These are phyloP conservation scores for Falcaria lacertinaria DNA, from an alignment of 2,888 invertebrate species.

Conservation along the genomic window DNA sequence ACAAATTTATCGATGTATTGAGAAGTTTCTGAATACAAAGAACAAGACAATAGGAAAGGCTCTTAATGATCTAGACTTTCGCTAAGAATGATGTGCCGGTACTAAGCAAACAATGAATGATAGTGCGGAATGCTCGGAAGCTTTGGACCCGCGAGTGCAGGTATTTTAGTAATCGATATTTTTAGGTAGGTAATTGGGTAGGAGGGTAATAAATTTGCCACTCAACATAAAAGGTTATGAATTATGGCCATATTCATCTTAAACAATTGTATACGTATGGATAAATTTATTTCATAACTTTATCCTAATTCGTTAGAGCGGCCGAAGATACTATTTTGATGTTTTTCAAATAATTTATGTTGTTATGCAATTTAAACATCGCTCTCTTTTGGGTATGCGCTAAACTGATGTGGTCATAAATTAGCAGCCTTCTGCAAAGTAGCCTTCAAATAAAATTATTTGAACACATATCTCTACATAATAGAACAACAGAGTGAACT, in stretches of 20 bases:
- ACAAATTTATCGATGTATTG: background rate
- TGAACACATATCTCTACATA: no score
- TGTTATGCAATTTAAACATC: no score
- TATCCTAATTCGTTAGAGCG: no score
- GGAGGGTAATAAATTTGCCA: slow-evolving; percentile 4
- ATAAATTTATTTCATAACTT: no score
- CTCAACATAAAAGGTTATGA: slow-evolving; percentile 12
- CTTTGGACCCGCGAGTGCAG: slow-evolving; percentile 90
- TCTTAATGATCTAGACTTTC: slow-evolving; percentile 25
- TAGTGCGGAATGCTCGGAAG: slow-evolving; percentile 82
- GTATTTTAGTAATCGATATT: slow-evolving; percentile 73
- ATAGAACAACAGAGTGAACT: no score
- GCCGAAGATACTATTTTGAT: no score
- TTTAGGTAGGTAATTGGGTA: slow-evolving; percentile 28
- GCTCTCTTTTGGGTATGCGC: no score
- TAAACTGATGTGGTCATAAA: no score
- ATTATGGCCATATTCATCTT: slow-evolving; percentile 10
- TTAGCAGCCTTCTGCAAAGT: no score
- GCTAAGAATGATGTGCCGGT: slow-evolving; percentile 51
- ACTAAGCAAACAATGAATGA: slow-evolving; percentile 78
- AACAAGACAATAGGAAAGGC: slow-evolving; percentile 19
- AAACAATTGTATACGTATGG: slow-evolving; percentile 12
- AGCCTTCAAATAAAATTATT: no score
- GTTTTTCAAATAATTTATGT: no score
- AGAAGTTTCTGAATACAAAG: slow-evolving; percentile 8